Evolutionary conservation across 1,140 invertebrate species (phyloP), one percentile per base, ranked within the genome.

Genomic region (Zaprionus tsacasi): DNA sequence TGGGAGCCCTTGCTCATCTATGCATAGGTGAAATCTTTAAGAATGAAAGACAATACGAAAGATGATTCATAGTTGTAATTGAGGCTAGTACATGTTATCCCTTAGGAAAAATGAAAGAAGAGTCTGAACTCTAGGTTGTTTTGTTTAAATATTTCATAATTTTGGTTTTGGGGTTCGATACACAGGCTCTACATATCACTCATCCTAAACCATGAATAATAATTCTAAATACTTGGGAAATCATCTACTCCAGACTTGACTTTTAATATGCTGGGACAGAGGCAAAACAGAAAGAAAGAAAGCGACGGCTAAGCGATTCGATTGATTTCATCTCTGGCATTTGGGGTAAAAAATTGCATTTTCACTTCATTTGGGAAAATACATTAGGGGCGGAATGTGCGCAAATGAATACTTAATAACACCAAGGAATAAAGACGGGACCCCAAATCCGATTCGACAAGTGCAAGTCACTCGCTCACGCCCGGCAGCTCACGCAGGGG

Each of bases 361-460:
- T 75, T 66, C 76, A 82, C 73, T 63, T 74, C 66, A 69, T 74
- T 69, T 17, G 38, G 27, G 64, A 63, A 63, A 77, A 56, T 40
- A 68, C 79, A 85, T 86, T 87, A 86, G 52, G 54, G 25, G 33
- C 8, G 67, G 71, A 85, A 85, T 85, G 81, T 81, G 79, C 70
- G 48, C 82, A 82, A 85, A 87, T 85, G 77, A 85, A 87, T 85
- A 85, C 82, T 82, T 85, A 81, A 85, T 85, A 85, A 81, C 69
- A 67, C 43, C 57, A 57, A 75, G 30, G 57, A 55, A 40, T 33
- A 45, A 63, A 70, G 58, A 63, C 40, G 21, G 38, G 60, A 21
- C 27, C 60, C 60, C 57, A 52, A 40, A 38, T 40, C 56, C 60
- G 38, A 33, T 63, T 52, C 56, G 48, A 60, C 68, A 72, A 63